These are phyloP conservation scores for Furnarius figulus DNA, from an alignment of 2,113 vertebrate genomes.

Conservation along the genomic window DNA sequence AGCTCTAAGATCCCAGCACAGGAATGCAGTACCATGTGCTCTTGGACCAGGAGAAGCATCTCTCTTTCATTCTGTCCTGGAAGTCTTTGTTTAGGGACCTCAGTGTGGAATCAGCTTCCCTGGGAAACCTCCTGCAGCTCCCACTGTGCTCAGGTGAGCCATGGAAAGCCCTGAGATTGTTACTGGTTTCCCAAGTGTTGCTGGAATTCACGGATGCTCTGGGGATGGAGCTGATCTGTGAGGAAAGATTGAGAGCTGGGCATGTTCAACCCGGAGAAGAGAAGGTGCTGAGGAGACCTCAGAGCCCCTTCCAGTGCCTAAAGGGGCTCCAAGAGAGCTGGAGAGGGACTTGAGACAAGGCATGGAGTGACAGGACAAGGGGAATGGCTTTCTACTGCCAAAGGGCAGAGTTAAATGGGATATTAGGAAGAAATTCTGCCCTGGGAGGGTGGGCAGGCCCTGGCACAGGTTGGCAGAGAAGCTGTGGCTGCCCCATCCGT, in stretches of 20 bases:
- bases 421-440: background rate
- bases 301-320: background rate
- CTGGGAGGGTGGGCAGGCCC: background rate
- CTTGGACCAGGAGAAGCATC: too few relatives aligned
- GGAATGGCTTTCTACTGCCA: background rate
- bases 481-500: background rate
- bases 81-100: background rate
- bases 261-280: background rate
- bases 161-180: background rate
- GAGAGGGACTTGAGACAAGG: background rate
- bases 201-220: background rate
- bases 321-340: background rate
- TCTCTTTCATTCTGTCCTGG: background rate
- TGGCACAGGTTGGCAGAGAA: background rate
- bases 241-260: background rate
- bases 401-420: background rate
- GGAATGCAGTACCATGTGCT: too few relatives aligned
- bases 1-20: too few relatives aligned
- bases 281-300: background rate
- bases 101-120: accelerated
- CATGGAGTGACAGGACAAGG: background rate
- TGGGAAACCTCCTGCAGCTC: background rate
- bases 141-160: accelerated
- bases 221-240: background rate
- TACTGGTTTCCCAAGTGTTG: background rate